phyloP scores from a whole-genome alignment of 2,797 vertebrate species.

The Halcyon leucocephala region DNA sequence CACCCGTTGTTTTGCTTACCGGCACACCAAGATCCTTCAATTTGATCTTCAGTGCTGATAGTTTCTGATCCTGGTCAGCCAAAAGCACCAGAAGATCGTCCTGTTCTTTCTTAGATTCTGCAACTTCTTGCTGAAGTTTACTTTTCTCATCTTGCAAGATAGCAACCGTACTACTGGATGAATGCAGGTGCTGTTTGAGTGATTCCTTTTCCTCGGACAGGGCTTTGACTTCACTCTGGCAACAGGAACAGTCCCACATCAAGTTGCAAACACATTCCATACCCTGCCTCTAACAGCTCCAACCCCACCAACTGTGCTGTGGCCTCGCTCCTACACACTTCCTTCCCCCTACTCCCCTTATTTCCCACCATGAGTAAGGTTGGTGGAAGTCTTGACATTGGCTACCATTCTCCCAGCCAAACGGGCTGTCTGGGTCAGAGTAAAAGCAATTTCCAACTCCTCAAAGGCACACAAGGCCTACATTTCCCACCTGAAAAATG shows the following conservation, averaged over 20 bases:
- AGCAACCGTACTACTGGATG: slow-evolving; percentile 88
- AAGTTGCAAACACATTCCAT: background rate
- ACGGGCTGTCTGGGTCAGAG: background rate
- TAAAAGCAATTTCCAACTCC: background rate
- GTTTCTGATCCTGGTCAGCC: slow-evolving; percentile 98
- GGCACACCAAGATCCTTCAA: slow-evolving; percentile 91
- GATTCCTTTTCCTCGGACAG: slow-evolving; percentile 78
- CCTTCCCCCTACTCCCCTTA: background rate
- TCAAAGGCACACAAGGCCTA: background rate
- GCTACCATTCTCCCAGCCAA: background rate
- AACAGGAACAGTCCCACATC: background rate
- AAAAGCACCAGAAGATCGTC: slow-evolving; percentile 96
- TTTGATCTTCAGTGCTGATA: slow-evolving; percentile 85
- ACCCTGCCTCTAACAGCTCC: background rate
- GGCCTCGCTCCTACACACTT: background rate
- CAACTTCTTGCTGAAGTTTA: slow-evolving; percentile 89
- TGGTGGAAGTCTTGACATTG: no score
- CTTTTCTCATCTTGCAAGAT: slow-evolving; percentile 91
- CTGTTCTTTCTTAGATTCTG: slow-evolving; percentile 95
- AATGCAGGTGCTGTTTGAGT: slow-evolving; percentile 88
- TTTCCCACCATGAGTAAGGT: background rate
- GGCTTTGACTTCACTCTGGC: slow-evolving; percentile 84
- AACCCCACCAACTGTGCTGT: accelerated
- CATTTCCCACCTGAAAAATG: background rate
- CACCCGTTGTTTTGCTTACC: slow-evolving; percentile 73